Conservation (phyloP, 2,113 vertebrate genomes). For the Chionis minor region DNA sequence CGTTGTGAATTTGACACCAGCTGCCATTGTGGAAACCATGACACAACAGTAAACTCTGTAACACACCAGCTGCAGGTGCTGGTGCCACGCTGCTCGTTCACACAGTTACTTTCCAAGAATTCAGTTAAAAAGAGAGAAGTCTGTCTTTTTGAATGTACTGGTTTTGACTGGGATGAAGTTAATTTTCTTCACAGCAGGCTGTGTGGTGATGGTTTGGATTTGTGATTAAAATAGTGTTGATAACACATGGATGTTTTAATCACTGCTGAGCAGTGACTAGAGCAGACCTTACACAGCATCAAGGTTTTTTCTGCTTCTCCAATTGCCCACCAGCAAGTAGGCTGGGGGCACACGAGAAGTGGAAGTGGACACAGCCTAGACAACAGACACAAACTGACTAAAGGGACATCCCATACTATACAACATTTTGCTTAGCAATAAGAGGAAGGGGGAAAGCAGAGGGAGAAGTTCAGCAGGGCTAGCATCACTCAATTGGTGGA, state of each 20-base stretch:
- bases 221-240: neutral
- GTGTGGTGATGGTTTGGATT: neutral
- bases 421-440: neutral
- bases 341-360: neutral
- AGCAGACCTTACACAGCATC: too few relatives aligned
- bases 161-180: neutral
- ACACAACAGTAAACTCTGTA: neutral
- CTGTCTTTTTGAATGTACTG: neutral
- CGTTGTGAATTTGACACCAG: neutral
- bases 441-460: neutral
- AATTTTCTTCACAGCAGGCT: neutral
- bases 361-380: neutral
- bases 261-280: neutral
- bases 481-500: neutral
- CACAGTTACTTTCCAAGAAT: neutral
- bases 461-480: neutral
- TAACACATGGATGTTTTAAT: neutral
- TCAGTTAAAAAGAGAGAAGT: neutral
- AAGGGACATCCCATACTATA: neutral
- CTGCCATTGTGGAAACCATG: neutral
- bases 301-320: neutral
- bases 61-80: neutral
- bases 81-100: accelerated
- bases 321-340: neutral
- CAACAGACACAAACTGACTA: neutral